A percentile compares a stretch with the other conserved stretches of the same genome.
Conservation (phyloP, 2,888 invertebrate species). For the Napeogenes inachia region DNA sequence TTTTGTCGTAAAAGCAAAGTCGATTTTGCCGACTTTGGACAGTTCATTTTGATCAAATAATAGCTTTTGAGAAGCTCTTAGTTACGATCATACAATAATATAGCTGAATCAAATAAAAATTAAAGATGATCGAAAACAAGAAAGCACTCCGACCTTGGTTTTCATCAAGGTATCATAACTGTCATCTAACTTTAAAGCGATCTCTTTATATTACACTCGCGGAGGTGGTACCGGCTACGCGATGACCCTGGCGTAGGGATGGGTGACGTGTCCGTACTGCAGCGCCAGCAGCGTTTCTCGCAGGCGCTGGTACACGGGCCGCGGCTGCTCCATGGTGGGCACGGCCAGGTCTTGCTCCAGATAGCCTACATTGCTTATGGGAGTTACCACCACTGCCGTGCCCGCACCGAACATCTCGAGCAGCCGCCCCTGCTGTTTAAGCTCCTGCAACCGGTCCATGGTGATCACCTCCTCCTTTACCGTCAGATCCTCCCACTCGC, state of each 20-base stretch:
- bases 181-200: too few relatives aligned
- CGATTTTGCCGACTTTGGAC: too few relatives aligned
- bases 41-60: too few relatives aligned
- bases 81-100: too few relatives aligned
- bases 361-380: constrained; percentile 91
- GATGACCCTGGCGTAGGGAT: constrained; percentile 84
- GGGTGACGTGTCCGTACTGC: constrained; percentile 90
- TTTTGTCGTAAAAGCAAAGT: too few relatives aligned
- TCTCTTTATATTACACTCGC: too few relatives aligned
- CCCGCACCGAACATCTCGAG: constrained; percentile 98
- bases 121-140: too few relatives aligned
- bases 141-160: too few relatives aligned
- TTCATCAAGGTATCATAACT: too few relatives aligned
- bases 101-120: too few relatives aligned
- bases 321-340: constrained; percentile 84
- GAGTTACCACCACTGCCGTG: constrained; percentile 96
- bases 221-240: constrained; percentile 44
- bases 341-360: constrained; percentile 81
- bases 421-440: constrained; percentile 87
- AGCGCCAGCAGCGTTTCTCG: constrained; percentile 89
- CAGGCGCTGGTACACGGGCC: constrained; percentile 85
- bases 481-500: constrained; percentile 91
- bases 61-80: too few relatives aligned
- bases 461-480: constrained; percentile 88
- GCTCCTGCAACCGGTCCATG: constrained; percentile 87